A percentile compares a stretch with the other conserved stretches of the same genome.
Conservation (phyloP, 2,888 invertebrate species). For the Agrochola circellaris region DNA sequence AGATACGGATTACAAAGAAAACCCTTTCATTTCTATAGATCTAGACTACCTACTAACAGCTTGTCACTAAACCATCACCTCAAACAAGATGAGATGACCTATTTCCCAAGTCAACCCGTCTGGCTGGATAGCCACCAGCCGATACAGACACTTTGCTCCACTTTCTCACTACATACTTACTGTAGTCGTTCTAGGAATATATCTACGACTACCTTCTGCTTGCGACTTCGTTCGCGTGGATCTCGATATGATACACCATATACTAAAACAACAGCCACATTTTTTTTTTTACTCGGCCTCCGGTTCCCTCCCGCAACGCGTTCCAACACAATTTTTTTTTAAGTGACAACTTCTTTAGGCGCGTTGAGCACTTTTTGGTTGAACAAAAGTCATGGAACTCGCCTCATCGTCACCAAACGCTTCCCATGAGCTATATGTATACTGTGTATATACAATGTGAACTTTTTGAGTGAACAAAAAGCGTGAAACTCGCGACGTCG, state of each 20-base stretch:
- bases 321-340: no score
- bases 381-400: no score
- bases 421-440: no score
- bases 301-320: no score
- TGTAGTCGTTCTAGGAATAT: slow-evolving; percentile 8
- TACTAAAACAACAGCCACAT: no score
- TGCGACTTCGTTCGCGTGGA: neutral
- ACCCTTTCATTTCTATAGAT: slow-evolving; percentile 13
- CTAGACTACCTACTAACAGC: neutral
- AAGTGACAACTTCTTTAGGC: no score
- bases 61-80: slow-evolving; percentile 8
- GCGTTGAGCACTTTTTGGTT: no score
- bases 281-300: neutral
- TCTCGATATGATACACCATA: neutral
- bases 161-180: slow-evolving; percentile 34
- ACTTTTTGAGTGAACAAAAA: no score
- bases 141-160: slow-evolving; percentile 25
- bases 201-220: neutral
- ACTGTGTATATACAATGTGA: no score
- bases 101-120: slow-evolving; percentile 34
- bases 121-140: slow-evolving; percentile 12
- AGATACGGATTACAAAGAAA: slow-evolving; percentile 8
- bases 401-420: no score
- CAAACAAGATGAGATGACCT: slow-evolving; percentile 25
- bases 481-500: no score